Percentiles rank a stretch among this genome's conserved stretches.
Evolutionary conservation across 2,113 vertebrate species (phyloP).

Genomic region (Ranitomeya imitator): DNA sequence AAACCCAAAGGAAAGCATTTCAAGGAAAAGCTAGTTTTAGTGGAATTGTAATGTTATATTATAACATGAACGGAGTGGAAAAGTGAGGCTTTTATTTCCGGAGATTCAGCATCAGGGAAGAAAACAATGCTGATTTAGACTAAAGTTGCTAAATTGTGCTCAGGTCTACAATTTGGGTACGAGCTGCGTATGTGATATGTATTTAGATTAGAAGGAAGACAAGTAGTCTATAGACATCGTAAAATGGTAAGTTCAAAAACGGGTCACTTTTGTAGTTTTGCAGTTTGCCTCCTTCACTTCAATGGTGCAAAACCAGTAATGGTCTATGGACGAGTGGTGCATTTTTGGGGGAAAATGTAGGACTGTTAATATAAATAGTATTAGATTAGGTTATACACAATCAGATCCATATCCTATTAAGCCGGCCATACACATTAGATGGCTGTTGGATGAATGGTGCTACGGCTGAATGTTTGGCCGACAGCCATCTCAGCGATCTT

Average conservation of each 20-base stretch:
- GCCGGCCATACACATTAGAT: too few relatives aligned
- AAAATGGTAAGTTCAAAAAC: not conserved
- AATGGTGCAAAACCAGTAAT: not conserved
- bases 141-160: too few relatives aligned
- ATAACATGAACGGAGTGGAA: not conserved
- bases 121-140: not conserved
- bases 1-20: slow-evolving; percentile 45
- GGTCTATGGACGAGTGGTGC: not conserved
- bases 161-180: not conserved
- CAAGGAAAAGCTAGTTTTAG: slow-evolving; percentile 15
- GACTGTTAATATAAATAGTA: too few relatives aligned
- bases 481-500: too few relatives aligned
- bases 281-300: too few relatives aligned
- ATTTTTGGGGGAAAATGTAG: too few relatives aligned
- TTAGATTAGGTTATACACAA: too few relatives aligned
- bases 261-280: too few relatives aligned
- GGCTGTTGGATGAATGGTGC: too few relatives aligned
- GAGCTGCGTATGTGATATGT: not conserved
- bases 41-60: slow-evolving; percentile 17
- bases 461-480: too few relatives aligned
- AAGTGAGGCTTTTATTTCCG: not conserved
- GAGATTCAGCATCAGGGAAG: not conserved
- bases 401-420: too few relatives aligned
- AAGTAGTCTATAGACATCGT: not conserved
- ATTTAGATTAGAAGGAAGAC: not conserved